phyloP scores from a whole-genome alignment of 2,888 invertebrate species.

The Steinernema hermaphroditum region DNA sequence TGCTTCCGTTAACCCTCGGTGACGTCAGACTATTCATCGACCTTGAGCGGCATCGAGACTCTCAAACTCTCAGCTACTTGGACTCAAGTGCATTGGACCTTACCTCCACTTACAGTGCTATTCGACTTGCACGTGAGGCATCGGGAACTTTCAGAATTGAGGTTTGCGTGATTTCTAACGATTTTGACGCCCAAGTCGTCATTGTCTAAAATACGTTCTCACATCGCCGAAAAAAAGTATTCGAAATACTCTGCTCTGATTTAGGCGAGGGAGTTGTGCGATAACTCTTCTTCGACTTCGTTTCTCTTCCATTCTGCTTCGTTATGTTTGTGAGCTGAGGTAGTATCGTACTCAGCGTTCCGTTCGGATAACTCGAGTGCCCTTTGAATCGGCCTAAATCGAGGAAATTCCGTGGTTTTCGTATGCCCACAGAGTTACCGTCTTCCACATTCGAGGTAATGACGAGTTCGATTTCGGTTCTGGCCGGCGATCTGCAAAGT shows the following conservation, averaged over 20 bases:
- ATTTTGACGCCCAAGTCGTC: neutral
- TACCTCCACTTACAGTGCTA: neutral
- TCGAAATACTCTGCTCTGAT: neutral
- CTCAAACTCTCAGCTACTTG: neutral
- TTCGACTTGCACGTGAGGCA: neutral
- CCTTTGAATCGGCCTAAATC: neutral
- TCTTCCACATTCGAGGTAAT: conserved; percentile 9
- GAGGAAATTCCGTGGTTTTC: neutral
- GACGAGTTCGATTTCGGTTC: conserved; percentile 15
- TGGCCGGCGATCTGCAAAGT: conserved; percentile 1
- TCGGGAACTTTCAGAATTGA: neutral
- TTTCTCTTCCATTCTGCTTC: conserved; percentile 11
- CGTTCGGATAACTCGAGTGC: neutral
- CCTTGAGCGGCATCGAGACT: conserved; percentile 14
- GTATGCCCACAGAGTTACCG: neutral
- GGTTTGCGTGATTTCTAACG: neutral
- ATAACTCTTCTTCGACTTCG: neutral
- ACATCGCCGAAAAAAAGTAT: neutral
- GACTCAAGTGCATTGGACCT: neutral
- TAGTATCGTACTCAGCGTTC: neutral
- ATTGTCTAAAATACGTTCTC: neutral
- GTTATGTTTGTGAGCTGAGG: neutral
- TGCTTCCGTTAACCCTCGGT: neutral
- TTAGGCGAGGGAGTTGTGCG: neutral
- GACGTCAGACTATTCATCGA: conserved; percentile 5